Conservation (phyloP, 37 sponge, comb jelly and placozoan genomes). For the Chondrilla cf. caribensis region DNA sequence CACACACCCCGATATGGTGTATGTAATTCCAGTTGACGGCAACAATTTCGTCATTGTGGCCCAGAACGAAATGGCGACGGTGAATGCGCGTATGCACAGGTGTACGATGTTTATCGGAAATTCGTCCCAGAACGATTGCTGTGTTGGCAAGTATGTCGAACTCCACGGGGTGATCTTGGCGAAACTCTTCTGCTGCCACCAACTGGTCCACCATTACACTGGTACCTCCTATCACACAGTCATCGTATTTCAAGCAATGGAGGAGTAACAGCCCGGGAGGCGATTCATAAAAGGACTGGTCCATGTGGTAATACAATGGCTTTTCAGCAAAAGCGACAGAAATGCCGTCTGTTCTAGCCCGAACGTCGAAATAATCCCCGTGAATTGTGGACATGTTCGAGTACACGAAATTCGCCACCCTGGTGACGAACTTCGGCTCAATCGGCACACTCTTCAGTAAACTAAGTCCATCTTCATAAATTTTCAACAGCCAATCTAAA, state of each 20-base stretch:
- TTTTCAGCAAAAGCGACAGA: slow-evolving; percentile 35
- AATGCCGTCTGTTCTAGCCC: too few species aligned
- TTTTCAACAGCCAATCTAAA: not conserved
- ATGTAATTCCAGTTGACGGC: slow-evolving; percentile 41
- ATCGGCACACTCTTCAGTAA: not conserved
- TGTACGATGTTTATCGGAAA: slow-evolving; percentile 33
- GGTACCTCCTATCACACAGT: slow-evolving; percentile 62
- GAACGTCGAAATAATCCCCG: too few species aligned
- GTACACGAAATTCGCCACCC: too few species aligned
- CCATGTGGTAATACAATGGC: slow-evolving; percentile 45
- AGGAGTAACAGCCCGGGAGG: slow-evolving; percentile 66
- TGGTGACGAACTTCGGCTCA: too few species aligned
- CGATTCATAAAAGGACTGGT: slow-evolving; percentile 63
- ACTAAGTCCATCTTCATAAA: not conserved
- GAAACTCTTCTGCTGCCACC: slow-evolving; percentile 54
- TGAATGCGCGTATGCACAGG: slow-evolving; percentile 35
- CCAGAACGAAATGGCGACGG: slow-evolving; percentile 56
- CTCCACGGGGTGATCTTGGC: slow-evolving; percentile 29
- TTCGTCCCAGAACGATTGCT: slow-evolving; percentile 58
- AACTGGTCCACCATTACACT: slow-evolving; percentile 43
- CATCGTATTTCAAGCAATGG: slow-evolving; percentile 60
- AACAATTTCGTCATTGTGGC: slow-evolving; percentile 25
- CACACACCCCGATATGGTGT: slow-evolving; percentile 41
- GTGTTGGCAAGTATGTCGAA: slow-evolving; percentile 48
- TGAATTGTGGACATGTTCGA: too few species aligned